A percentile compares a stretch with the other conserved stretches of the same genome.
Conservation (phyloP, 2,113 vertebrate species). For the Calypte anna region DNA sequence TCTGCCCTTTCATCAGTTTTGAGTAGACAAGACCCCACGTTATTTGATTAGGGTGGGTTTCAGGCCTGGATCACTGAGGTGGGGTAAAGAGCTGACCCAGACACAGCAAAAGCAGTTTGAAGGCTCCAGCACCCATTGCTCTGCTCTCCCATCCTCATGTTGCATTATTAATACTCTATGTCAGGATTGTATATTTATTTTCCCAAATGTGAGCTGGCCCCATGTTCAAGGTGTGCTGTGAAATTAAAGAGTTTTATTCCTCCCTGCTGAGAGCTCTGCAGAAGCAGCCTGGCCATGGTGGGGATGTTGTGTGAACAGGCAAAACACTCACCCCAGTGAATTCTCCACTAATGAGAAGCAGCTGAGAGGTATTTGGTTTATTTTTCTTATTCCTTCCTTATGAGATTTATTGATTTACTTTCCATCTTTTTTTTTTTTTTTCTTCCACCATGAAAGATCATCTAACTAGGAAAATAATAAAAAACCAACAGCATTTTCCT, state of each 20-base stretch:
- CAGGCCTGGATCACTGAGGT: accelerated
- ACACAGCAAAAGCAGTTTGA: accelerated
- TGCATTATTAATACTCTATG: not conserved
- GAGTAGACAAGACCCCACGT: not conserved
- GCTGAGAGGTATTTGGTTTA: not conserved
- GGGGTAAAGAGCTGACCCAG: not conserved
- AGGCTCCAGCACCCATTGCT: not conserved
- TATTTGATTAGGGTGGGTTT: not conserved
- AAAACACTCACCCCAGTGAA: not conserved
- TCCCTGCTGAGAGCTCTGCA: not conserved
- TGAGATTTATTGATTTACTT: not conserved
- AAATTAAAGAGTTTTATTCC: constrained; percentile 8
- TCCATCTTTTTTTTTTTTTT: not conserved
- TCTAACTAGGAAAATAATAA: not conserved
- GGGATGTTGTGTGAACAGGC: not conserved
- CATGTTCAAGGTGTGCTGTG: constrained; percentile 8
- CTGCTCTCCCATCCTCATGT: not conserved
- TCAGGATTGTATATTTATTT: not conserved
- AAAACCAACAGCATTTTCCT: not conserved
- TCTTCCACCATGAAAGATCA: not conserved
- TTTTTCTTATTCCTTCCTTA: not conserved
- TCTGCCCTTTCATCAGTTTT: not conserved
- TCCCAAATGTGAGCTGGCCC: not conserved
- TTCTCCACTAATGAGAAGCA: constrained; percentile 12
- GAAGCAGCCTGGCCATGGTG: not conserved